Percentiles rank a stretch among this genome's conserved stretches.
phyloP scores from a whole-genome alignment of 2,113 vertebrate genomes.

The Pogonocichla stellata region DNA sequence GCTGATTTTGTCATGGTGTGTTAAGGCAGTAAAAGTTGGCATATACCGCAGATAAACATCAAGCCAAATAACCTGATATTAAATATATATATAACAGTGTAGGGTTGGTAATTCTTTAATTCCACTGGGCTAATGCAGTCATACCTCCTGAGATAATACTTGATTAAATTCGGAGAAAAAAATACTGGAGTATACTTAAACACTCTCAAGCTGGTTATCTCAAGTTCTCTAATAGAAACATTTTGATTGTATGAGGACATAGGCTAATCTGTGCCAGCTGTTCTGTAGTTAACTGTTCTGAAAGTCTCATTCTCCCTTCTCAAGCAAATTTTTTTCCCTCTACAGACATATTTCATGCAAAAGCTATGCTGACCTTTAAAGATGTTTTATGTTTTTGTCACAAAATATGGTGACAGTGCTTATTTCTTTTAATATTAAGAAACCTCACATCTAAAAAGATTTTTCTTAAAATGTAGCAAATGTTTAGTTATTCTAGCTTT shows the following conservation, averaged over 20 bases:
- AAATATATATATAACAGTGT: neutral
- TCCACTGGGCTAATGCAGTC: slow-evolving; percentile 28
- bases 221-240: slow-evolving; percentile 54
- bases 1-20: neutral
- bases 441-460: neutral
- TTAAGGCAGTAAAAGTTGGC: neutral
- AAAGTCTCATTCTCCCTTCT: slow-evolving; percentile 18
- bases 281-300: slow-evolving; percentile 23
- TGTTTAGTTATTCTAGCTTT: neutral
- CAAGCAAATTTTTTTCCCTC: neutral
- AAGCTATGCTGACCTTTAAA: slow-evolving; percentile 42
- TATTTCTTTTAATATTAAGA: neutral
- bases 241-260: slow-evolving; percentile 70
- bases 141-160: slow-evolving; percentile 48
- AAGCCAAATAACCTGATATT: neutral
- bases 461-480: neutral
- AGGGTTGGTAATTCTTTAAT: neutral
- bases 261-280: slow-evolving; percentile 59
- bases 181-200: neutral
- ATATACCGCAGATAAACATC: neutral
- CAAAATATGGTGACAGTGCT: neutral
- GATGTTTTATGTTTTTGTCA: slow-evolving; percentile 8
- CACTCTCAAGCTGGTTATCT: slow-evolving; percentile 50
- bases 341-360: slow-evolving; percentile 53
- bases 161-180: slow-evolving; percentile 10